Evolutionary conservation across 2,888 invertebrate genomes (phyloP).

Genomic region (Acrobasis suavella): DNA sequence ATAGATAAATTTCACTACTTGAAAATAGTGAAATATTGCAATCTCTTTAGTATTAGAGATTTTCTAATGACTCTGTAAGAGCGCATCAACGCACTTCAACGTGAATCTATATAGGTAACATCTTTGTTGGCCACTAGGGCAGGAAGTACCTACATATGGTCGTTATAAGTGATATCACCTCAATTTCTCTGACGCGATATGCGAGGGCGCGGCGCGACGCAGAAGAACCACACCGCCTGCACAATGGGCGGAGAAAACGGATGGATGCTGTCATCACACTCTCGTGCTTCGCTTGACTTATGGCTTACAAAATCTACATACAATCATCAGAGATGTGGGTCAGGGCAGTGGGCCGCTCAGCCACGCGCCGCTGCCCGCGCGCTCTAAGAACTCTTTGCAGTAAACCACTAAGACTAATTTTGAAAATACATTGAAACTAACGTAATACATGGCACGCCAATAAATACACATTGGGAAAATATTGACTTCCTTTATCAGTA

Average conservation of each 20-base stretch:
- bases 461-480: not conserved
- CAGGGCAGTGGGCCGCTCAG: slow-evolving; percentile 74
- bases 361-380: slow-evolving; percentile 45
- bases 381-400: slow-evolving; percentile 23
- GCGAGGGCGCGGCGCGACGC: slow-evolving; percentile 46
- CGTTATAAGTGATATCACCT: slow-evolving; percentile 66
- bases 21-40: not conserved
- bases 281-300: slow-evolving; percentile 64
- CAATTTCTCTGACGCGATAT: slow-evolving; percentile 63
- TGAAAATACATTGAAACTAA: not conserved
- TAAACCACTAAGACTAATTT: slow-evolving; percentile 4
- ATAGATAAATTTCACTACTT: not conserved
- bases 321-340: slow-evolving; percentile 75
- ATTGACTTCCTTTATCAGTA: not conserved
- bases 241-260: slow-evolving; percentile 72
- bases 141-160: slow-evolving; percentile 55
- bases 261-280: slow-evolving; percentile 73
- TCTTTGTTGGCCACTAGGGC: slow-evolving; percentile 69
- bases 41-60: not conserved
- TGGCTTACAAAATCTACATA: slow-evolving; percentile 80
- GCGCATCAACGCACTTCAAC: slow-evolving; percentile 5
- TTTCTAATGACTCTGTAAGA: not conserved
- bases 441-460: not conserved
- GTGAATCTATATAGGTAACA: slow-evolving; percentile 36
- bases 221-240: slow-evolving; percentile 37